Conservation (phyloP, 2,797 vertebrate genomes). For the Lepilemur ruficaudatus region DNA sequence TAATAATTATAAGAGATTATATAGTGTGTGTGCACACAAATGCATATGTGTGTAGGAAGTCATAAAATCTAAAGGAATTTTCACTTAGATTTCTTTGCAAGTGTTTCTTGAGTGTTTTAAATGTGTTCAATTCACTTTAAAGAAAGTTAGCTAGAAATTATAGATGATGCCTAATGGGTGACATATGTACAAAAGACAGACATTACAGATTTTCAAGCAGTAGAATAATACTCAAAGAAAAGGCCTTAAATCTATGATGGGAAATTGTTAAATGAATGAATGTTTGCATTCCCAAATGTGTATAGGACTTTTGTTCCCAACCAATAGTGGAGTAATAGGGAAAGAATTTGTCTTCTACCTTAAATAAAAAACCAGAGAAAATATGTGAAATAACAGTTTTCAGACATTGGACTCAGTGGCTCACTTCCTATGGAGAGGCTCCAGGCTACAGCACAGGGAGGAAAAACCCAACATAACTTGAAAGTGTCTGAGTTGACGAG, state of each 20-base stretch:
- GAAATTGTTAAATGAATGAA: neutral
- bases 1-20: neutral
- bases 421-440: neutral
- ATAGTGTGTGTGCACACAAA: neutral
- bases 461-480: neutral
- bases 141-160: neutral
- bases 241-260: neutral
- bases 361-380: conserved; percentile 16
- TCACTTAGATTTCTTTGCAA: neutral
- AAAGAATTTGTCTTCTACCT: neutral
- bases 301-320: neutral
- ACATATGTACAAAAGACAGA: neutral
- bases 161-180: neutral
- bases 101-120: conserved; percentile 36
- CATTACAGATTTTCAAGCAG: neutral
- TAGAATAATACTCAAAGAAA: neutral
- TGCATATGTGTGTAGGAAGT: neutral
- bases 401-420: neutral
- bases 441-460: neutral
- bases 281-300: neutral
- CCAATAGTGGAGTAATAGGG: neutral
- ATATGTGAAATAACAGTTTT: neutral
- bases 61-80: neutral
- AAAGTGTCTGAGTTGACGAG: neutral
- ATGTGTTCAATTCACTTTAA: neutral